Evolutionary conservation across 2,113 vertebrate genomes (phyloP).

Genomic region (Neotoma lepida): DNA sequence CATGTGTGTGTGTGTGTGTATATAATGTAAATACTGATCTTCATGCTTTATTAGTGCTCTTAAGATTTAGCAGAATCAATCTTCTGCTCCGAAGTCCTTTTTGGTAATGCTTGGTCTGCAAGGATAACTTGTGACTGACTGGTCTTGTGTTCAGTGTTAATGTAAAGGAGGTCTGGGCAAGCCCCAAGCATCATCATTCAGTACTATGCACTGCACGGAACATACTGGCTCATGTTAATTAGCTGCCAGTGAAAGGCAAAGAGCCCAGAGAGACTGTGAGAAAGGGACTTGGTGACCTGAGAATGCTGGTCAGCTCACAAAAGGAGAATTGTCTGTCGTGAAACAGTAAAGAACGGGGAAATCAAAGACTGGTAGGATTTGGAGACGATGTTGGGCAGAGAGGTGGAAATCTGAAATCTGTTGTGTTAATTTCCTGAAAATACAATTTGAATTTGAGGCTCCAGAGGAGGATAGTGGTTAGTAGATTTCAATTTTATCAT

Average conservation of each 20-base stretch:
- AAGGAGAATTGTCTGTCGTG: slow-evolving; percentile 53
- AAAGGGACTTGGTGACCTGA: slow-evolving; percentile 70
- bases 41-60: not conserved
- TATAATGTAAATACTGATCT: not conserved
- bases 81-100: not conserved
- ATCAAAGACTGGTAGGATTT: slow-evolving; percentile 41
- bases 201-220: not conserved
- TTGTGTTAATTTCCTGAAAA: not conserved
- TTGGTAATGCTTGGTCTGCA: not conserved
- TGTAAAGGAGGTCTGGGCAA: slow-evolving; percentile 42
- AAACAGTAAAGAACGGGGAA: slow-evolving; percentile 28
- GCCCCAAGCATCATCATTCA: slow-evolving; percentile 59
- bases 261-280: slow-evolving; percentile 46
- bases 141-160: not conserved
- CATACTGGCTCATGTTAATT: slow-evolving; percentile 21
- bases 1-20: not conserved
- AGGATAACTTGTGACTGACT: not conserved
- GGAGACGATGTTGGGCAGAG: not conserved
- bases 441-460: slow-evolving; percentile 10
- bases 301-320: slow-evolving; percentile 48
- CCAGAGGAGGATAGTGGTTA: not conserved
- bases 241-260: slow-evolving; percentile 48
- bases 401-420: slow-evolving; percentile 9
- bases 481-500: slow-evolving; percentile 14
- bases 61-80: not conserved